Evolutionary conservation across 1,140 invertebrate species (phyloP).

Genomic region (Nautilus pompilius): DNA sequence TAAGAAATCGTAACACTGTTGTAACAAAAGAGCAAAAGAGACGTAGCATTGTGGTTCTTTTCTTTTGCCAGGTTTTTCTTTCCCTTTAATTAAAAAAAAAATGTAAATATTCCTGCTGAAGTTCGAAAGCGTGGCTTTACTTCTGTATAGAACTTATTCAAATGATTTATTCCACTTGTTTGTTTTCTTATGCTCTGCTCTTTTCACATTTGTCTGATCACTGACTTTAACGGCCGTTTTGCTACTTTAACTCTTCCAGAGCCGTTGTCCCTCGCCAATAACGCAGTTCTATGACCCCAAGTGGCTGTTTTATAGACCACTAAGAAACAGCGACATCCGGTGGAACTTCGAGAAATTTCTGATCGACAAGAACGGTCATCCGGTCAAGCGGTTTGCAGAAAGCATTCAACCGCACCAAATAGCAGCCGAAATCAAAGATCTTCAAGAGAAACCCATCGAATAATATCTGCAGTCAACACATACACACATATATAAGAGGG

Average conservation of each 20-base stretch:
- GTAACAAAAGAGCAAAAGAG: no score
- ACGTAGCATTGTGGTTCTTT: no score
- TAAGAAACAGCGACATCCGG: constrained; percentile 55
- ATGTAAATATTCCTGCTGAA: no score
- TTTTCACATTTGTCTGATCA: no score
- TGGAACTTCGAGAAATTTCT: constrained; percentile 66
- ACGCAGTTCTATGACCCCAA: constrained; percentile 19
- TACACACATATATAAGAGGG: no score
- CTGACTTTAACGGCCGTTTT: no score
- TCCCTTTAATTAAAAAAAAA: no score
- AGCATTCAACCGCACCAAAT: constrained; percentile 3
- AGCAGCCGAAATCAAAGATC: constrained; percentile 6
- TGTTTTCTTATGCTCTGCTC: background rate
- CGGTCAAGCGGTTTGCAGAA: constrained; percentile 11
- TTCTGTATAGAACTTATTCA: background rate
- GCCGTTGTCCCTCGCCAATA: constrained; percentile 10
- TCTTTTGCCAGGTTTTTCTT: no score
- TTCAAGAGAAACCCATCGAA: constrained; percentile 10
- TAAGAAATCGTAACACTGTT: no score
- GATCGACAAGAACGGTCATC: constrained; percentile 52
- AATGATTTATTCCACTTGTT: background rate
- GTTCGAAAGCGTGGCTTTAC: no score
- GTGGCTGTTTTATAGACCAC: constrained; percentile 34
- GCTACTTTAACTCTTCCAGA: constrained; percentile 10
- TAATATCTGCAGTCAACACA: no score